Conservation (phyloP, 35 echinoderm and acorn worm species). For the Apostichopus californicus region DNA sequence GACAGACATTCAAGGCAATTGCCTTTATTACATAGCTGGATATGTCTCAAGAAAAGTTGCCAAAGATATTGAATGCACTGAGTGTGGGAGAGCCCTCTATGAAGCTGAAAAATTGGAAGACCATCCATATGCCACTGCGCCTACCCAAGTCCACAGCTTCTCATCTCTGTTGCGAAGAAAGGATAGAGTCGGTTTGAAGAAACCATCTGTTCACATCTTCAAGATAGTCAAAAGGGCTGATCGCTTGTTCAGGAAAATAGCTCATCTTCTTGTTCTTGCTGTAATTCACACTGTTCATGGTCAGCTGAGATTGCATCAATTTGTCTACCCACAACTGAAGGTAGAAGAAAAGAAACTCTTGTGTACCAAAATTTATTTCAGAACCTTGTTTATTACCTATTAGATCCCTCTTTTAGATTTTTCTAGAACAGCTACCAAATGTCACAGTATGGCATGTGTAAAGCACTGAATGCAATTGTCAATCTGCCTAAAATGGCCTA, state of each 20-base stretch:
- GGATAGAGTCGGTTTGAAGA: constrained; percentile 3
- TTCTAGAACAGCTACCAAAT: no score
- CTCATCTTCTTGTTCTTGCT: not conserved
- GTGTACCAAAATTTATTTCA: no score
- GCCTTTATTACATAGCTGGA: constrained; percentile 24
- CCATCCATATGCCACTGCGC: not conserved
- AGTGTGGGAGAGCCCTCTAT: constrained; percentile 21
- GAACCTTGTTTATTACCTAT: no score
- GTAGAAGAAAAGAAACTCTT: no score
- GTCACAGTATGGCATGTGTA: no score
- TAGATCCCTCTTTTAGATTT: no score
- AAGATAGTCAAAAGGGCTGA: not conserved
- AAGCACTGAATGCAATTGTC: no score
- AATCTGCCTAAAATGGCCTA: no score
- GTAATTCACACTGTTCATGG: no score
- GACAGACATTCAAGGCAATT: constrained; percentile 17
- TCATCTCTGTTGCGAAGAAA: not conserved
- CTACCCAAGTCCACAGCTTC: not conserved
- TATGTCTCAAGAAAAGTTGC: constrained; percentile 43
- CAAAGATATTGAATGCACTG: constrained; percentile 27
- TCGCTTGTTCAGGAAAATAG: constrained; percentile 5
- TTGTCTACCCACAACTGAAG: no score
- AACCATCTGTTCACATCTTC: constrained; percentile 8
- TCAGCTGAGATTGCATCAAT: no score
- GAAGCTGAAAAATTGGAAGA: constrained; percentile 4